phyloP scores from a whole-genome alignment of 2,888 invertebrate species.

The Drosophila melanosoma region DNA sequence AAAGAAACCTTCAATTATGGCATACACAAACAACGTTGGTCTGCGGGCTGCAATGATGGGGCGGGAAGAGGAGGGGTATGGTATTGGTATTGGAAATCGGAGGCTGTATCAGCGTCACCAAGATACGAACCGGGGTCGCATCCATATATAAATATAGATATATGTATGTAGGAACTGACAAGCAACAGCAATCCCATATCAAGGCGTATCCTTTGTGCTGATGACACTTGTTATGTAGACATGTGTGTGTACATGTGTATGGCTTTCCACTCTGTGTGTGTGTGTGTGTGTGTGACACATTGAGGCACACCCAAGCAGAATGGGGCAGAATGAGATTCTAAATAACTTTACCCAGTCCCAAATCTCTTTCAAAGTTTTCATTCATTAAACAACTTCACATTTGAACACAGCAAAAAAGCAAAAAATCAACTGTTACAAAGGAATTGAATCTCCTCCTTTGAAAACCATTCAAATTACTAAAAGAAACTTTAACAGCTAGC shows the following conservation, averaged over 20 bases:
- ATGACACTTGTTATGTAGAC: conserved; percentile 70
- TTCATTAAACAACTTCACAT: not conserved
- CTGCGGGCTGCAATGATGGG: not conserved
- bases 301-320: not conserved
- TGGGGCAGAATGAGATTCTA: not conserved
- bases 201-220: conserved; percentile 65
- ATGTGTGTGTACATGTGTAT: conserved; percentile 19
- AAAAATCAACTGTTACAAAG: not conserved
- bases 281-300: not conserved
- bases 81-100: not conserved
- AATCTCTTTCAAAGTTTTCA: conserved; percentile 1
- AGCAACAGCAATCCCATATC: conserved; percentile 43
- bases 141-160: conserved; percentile 5
- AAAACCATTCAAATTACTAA: not conserved
- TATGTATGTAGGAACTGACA: conserved; percentile 15
- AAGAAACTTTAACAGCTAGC: not conserved
- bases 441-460: not conserved
- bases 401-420: not conserved
- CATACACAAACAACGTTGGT: conserved; percentile 22
- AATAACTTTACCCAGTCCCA: not conserved
- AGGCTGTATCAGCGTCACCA: conserved; percentile 17
- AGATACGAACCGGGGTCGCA: conserved; percentile 49
- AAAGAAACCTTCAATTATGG: conserved; percentile 69
- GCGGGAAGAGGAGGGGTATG: not conserved
- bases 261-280: conserved; percentile 2